Evolutionary conservation across 1,140 invertebrate genomes (phyloP).

Genomic region (Chlorops oryzae): DNA sequence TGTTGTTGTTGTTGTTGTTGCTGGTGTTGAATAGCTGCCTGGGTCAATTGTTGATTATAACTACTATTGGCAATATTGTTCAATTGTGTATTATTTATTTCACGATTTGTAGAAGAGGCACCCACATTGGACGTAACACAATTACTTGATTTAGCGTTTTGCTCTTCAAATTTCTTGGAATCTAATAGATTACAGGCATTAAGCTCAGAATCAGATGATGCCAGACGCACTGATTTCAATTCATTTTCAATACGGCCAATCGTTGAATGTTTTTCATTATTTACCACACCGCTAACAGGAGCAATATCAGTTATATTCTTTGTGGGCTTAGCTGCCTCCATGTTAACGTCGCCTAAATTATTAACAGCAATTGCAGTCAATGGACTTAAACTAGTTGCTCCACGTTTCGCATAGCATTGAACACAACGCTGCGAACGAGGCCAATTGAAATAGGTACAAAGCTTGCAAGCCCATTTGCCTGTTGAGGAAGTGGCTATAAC

Average conservation of each 20-base stretch:
- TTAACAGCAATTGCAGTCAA: neutral
- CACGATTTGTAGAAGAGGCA: too few relatives aligned
- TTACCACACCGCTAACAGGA: too few relatives aligned
- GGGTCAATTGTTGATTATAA: too few relatives aligned
- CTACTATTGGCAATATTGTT: conserved; percentile 43
- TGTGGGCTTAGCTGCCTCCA: too few relatives aligned
- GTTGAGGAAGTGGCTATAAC: conserved; percentile 20
- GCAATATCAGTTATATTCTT: too few relatives aligned
- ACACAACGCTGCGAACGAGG: conserved; percentile 64
- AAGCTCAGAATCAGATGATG: conserved; percentile 32
- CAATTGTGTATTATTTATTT: conserved; percentile 31
- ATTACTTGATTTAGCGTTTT: too few relatives aligned
- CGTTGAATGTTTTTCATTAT: too few relatives aligned
- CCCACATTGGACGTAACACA: too few relatives aligned
- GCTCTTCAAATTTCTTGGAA: conserved; percentile 13
- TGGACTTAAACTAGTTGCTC: too few relatives aligned
- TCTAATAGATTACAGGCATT: conserved; percentile 14
- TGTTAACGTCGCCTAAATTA: too few relatives aligned
- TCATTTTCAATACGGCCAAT: conserved; percentile 25
- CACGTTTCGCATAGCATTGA: conserved; percentile 58
- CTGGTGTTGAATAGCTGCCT: conserved; percentile 30
- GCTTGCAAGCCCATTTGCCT: conserved; percentile 71
- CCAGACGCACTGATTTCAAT: conserved; percentile 27
- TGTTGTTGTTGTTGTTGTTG: conserved; percentile 44
- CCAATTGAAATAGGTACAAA: conserved; percentile 77